These are phyloP conservation scores for Toxostoma redivivum DNA, from an alignment of 2,113 vertebrate species.

Conservation along the genomic window DNA sequence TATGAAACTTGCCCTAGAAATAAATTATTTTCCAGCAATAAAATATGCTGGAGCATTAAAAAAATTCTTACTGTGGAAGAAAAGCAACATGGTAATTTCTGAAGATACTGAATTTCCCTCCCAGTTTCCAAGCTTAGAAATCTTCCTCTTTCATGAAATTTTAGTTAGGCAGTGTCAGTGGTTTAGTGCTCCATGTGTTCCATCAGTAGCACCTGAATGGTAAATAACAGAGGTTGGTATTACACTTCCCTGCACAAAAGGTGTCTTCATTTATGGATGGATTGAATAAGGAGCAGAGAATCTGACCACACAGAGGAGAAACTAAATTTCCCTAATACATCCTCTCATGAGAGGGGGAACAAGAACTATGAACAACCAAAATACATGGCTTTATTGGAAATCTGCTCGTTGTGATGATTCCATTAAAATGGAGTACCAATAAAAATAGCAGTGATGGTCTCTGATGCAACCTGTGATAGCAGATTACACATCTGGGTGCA, in stretches of 20 bases:
- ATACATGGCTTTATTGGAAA: accelerated
- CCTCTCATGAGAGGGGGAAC: neutral
- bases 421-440: neutral
- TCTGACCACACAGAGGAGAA: neutral
- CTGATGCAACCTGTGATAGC: neutral
- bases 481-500: neutral
- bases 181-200: neutral
- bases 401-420: too few species aligned
- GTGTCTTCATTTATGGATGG: neutral
- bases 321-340: neutral
- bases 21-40: neutral
- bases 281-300: neutral
- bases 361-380: neutral
- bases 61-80: neutral
- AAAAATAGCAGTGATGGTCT: neutral
- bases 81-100: neutral
- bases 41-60: neutral
- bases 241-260: neutral
- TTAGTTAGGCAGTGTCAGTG: neutral
- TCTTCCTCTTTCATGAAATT: neutral
- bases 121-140: neutral
- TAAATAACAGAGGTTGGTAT: neutral
- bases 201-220: neutral
- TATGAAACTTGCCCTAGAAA: neutral
- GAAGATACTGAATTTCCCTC: neutral